Evolutionary conservation across 2,888 invertebrate species (phyloP).

Genomic region (Apotomis betuletana): DNA sequence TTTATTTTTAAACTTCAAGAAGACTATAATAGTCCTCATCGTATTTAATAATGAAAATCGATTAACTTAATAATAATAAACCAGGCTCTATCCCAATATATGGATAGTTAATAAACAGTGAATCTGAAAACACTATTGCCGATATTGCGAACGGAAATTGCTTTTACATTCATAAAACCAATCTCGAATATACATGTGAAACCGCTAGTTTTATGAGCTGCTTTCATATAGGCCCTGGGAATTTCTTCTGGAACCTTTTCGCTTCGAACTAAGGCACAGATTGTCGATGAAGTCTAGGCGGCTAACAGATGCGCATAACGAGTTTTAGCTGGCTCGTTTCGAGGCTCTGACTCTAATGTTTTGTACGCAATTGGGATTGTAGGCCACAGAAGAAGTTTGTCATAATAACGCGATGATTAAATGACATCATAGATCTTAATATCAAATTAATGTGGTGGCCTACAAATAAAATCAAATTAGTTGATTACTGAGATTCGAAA

Average conservation of each 20-base stretch:
- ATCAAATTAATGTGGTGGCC: background rate
- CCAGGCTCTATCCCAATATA: background rate
- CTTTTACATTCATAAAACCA: constrained; percentile 19
- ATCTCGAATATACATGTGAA: constrained; percentile 17
- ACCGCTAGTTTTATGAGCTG: constrained; percentile 27
- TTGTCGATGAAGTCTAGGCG: constrained; percentile 3
- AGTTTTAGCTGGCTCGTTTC: constrained; percentile 17
- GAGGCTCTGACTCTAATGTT: background rate
- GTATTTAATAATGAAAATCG: constrained; percentile 16
- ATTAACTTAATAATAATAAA: background rate
- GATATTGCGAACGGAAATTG: constrained; percentile 19
- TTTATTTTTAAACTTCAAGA: constrained; percentile 21
- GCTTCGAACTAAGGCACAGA: constrained; percentile 8
- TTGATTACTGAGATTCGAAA: background rate
- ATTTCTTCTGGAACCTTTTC: background rate
- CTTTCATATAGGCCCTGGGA: constrained; percentile 11
- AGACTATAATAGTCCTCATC: background rate
- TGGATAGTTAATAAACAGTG: background rate
- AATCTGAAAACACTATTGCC: constrained; percentile 6
- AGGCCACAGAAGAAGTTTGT: background rate
- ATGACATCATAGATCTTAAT: background rate
- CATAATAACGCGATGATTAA: background rate
- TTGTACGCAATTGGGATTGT: constrained; percentile 5
- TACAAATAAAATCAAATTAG: background rate
- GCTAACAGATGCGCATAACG: constrained; percentile 19